A percentile compares a stretch with the other conserved stretches of the same genome.
Conservation (phyloP, 2,113 vertebrate species). For the Empidonax alnorum region DNA sequence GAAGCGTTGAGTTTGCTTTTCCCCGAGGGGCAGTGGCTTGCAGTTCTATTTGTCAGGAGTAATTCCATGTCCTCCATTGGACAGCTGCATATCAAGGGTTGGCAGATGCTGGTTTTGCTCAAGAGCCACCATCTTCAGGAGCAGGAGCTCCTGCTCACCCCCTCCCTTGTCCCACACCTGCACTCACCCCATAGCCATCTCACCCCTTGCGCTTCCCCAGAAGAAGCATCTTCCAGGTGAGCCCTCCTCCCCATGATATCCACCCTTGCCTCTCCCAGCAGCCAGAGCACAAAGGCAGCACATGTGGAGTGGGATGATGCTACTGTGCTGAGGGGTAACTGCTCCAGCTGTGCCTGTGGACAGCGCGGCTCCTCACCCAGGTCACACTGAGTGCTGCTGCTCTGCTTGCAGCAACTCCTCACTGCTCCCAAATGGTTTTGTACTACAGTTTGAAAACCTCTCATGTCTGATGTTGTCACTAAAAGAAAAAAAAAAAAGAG, state of each 20-base stretch:
- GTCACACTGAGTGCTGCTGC: not conserved
- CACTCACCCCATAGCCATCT: rapidly evolving
- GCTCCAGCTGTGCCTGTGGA: not conserved
- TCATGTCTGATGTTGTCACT: not conserved
- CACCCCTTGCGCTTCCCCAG: rapidly evolving
- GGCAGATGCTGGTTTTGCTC: not conserved
- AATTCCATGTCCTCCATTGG: not conserved
- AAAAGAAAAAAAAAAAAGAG: not conserved
- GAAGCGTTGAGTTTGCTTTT: not conserved
- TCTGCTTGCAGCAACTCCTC: not conserved
- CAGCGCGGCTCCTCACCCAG: rapidly evolving
- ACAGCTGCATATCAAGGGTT: not conserved
- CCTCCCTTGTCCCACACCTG: not conserved
- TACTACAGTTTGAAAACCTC: not conserved
- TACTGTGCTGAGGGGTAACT: no score
- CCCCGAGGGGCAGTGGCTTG: not conserved
- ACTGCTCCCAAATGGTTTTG: not conserved
- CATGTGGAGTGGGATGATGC: not conserved
- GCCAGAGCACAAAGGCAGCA: not conserved
- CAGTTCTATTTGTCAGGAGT: not conserved
- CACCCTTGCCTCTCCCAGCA: not conserved
- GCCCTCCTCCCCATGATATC: not conserved
- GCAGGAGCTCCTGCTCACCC: not conserved
- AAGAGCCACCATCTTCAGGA: not conserved
- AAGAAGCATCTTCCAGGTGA: rapidly evolving